Evolutionary conservation across 2,797 vertebrate species (phyloP), one percentile per base, ranked within the genome.

Genomic region (Potorous gilbertii): DNA sequence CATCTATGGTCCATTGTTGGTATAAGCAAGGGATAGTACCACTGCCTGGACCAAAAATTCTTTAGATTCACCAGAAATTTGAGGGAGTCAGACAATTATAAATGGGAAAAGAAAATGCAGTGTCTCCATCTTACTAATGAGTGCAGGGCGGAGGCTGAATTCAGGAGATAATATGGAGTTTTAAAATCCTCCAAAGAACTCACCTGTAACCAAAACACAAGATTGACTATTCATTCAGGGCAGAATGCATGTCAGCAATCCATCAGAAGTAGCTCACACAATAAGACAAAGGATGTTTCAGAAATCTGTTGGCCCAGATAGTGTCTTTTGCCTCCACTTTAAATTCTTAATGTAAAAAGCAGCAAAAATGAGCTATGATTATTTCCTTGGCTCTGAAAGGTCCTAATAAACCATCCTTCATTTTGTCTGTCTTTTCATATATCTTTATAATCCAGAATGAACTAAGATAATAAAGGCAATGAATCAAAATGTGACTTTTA

Each of bases 241-340:
- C 29, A 96, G 55, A 96, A 54, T 94, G 95, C 96, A 87, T 89
- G 95, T 96, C 59, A 92, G 90, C 92, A 92, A 91, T 96, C 94
- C 92, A 91, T 92, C 0, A 93, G 93, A 94, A 96, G 21, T 56
- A 95, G 91, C 56, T 29, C 94, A 81, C 94, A 90, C 8, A 89
- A 91, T 92, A 96, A 97, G 95, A 97, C 74, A 96, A 95, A 97
- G 93, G 6, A 90, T 89, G 95, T 95, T 95, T 94, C 95, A 96
- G 95, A 96, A 96, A 94, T 62, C 91, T 24, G 10, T 87, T 11
- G 28, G 31, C 55, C 18, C 14, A 50, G 56, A 62, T 6, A 0
- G 40, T 59, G 96, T 87, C 92, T 96, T 97, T 94, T 92, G 93
- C 94, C 96, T 97, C 95, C 87, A 92, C 91, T 95, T 96, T 94